Evolutionary conservation across 2,113 vertebrate genomes (phyloP), one percentile per base, ranked within the genome.

Genomic region (Spermophilus dauricus): DNA sequence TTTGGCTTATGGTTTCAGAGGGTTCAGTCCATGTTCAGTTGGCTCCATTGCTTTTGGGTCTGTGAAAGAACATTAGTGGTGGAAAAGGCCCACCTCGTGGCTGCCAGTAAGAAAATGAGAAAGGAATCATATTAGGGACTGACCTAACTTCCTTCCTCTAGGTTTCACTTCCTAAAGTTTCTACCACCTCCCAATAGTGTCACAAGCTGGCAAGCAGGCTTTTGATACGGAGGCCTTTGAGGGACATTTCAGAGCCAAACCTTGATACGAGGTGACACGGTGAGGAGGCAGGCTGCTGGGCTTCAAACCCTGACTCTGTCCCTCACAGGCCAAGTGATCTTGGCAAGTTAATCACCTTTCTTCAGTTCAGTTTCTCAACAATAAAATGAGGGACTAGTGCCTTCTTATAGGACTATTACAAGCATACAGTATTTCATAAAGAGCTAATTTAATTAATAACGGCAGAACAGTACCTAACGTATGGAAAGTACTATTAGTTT

Each of bases 371-470:
- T 32, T 95, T 28, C 11, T 97, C 51, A 39, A 85, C 13, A 67
- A 39, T 86, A 28, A 84, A 96, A 86, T 69, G 20, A 95, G 39
- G 30, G 6, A 80, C 39, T 45, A 12, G 17, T 32, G 14, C 26
- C 76, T 77, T 85, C 72, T 91, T 34, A 12, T 30, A 67, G 48
- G 48, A 53, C 76, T 48, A 8, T n/a, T 39, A 10, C 10, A 48
- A 77, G 37, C 39, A 90, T 37, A 39, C 95, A 76, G 3, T 75
- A 84, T 65, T 86, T 90, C 56, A 80, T 76, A 69, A 94, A 82
- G 61, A 65, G 13, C 30, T 86, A 81, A 67, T 51, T 76, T 93
- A 53, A 32, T 91, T 53, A 89, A 61, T 48, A 45, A 91, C 92
- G 32, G 6, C 48, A 91, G 39, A 89, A 81, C 1, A 78, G 12